Percentiles rank a stretch among this genome's conserved stretches.
These are phyloP conservation scores for Mimas tiliae DNA, from an alignment of 2,888 invertebrate genomes.

Conservation along the genomic window DNA sequence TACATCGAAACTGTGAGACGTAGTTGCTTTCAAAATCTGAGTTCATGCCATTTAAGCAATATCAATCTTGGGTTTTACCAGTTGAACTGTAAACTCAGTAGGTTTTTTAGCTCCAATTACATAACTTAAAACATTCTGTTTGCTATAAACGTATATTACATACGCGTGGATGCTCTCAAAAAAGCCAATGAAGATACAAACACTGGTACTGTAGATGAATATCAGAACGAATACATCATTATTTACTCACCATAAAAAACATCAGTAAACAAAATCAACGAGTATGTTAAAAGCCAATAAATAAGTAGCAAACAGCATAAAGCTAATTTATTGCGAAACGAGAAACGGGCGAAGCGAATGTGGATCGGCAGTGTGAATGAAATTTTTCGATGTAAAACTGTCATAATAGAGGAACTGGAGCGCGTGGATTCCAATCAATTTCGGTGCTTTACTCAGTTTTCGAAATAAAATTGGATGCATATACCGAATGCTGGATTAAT, in stretches of 20 bases:
- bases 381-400: slow-evolving; percentile 17
- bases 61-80: background rate
- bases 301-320: slow-evolving; percentile 23
- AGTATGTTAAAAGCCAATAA: slow-evolving; percentile 23
- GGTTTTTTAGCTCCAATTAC: background rate
- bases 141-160: background rate
- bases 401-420: slow-evolving; percentile 21
- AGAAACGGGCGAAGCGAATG: slow-evolving; percentile 2
- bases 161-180: background rate
- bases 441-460: slow-evolving; percentile 20
- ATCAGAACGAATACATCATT: slow-evolving; percentile 1
- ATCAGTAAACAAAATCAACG: slow-evolving; percentile 20
- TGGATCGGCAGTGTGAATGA: slow-evolving; percentile 21
- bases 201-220: slow-evolving; percentile 1
- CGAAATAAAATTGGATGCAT: slow-evolving; percentile 22
- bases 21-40: background rate
- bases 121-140: background rate
- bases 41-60: background rate
- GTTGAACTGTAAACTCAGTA: background rate
- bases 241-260: slow-evolving; percentile 19
- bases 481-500: slow-evolving; percentile 14
- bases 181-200: background rate
- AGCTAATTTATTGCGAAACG: slow-evolving; percentile 19
- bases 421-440: slow-evolving; percentile 22
- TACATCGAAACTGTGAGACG: background rate